These are phyloP conservation scores for Hyla sarda DNA, from an alignment of 2,113 vertebrate species.

Conservation along the genomic window DNA sequence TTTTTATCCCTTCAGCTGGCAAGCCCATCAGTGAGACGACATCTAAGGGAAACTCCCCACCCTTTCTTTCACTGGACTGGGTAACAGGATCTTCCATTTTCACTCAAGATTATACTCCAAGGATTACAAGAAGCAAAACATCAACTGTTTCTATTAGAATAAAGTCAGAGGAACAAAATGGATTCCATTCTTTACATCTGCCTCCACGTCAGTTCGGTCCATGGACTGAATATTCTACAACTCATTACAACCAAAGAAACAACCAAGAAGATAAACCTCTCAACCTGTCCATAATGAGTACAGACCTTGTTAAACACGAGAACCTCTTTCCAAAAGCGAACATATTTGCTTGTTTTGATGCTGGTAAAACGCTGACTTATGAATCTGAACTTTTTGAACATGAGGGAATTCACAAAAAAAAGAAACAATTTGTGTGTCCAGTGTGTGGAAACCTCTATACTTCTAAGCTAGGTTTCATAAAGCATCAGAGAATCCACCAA, in stretches of 20 bases:
- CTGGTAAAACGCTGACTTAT: not conserved
- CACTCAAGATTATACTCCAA: not conserved
- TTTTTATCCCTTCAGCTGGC: not conserved
- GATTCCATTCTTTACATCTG: slow-evolving; percentile 2
- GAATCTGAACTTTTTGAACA: slow-evolving; percentile 14
- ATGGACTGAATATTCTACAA: slow-evolving; percentile 18
- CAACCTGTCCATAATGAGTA: not conserved
- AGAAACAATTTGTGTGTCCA: slow-evolving; percentile 63
- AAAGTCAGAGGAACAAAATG: slow-evolving; percentile 31
- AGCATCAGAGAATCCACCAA: slow-evolving; percentile 28
- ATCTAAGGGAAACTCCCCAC: not conserved
- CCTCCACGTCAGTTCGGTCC: not conserved
- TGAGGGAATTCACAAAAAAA: slow-evolving; percentile 23
- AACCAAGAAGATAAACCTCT: slow-evolving; percentile 46
- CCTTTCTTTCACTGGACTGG: not conserved
- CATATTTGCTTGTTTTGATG: slow-evolving; percentile 31
- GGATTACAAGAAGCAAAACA: slow-evolving; percentile 40
- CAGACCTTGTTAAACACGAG: slow-evolving; percentile 19
- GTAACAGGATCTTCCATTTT: not conserved
- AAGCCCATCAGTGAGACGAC: not conserved
- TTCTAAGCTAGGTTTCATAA: slow-evolving; percentile 4
- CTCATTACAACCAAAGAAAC: slow-evolving; percentile 35
- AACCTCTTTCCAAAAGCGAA: slow-evolving; percentile 4
- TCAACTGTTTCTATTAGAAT: not conserved
- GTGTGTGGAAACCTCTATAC: slow-evolving; percentile 39